Percentiles rank a stretch among this genome's conserved stretches.
phyloP scores from a whole-genome alignment of 2,888 invertebrate species.

The Myopa testacea region DNA sequence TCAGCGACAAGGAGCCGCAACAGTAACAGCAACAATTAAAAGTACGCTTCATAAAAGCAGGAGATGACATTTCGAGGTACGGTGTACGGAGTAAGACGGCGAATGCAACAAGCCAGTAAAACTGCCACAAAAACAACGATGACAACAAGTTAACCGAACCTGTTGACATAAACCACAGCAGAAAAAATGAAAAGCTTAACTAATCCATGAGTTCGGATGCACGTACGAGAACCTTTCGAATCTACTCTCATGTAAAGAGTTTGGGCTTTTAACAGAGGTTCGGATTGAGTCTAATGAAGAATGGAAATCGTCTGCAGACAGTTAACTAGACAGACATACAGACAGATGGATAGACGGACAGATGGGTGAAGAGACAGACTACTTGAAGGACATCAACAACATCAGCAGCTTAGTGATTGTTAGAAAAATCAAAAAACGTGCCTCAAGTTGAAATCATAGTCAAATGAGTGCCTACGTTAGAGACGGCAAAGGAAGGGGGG shows the following conservation, averaged over 20 bases:
- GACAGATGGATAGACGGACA: background rate
- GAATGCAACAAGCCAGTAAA: background rate
- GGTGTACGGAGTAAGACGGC: background rate
- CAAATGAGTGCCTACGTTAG: background rate
- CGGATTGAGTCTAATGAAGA: background rate
- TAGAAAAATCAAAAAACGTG: conserved; percentile 21
- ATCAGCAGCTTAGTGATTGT: conserved; percentile 7
- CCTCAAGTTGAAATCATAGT: conserved; percentile 12
- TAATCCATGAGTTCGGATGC: background rate
- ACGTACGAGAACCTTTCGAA: conserved; percentile 1
- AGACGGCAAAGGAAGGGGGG: background rate
- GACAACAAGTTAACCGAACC: background rate
- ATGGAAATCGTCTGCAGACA: conserved; percentile 9
- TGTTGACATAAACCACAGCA: conserved; percentile 1
- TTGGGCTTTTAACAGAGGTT: background rate
- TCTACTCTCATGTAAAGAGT: background rate
- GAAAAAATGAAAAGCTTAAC: conserved; percentile 5
- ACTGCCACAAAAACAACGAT: background rate
- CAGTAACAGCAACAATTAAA: conserved; percentile 30
- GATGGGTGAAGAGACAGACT: background rate
- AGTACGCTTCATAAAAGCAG: conserved; percentile 25
- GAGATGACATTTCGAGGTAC: conserved; percentile 25
- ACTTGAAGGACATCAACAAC: conserved; percentile 11
- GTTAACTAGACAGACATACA: conserved; percentile 3
- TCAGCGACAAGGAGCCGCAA: background rate